Evolutionary conservation across 2,113 vertebrate genomes (phyloP).

Genomic region (Lophochroa leadbeateri): DNA sequence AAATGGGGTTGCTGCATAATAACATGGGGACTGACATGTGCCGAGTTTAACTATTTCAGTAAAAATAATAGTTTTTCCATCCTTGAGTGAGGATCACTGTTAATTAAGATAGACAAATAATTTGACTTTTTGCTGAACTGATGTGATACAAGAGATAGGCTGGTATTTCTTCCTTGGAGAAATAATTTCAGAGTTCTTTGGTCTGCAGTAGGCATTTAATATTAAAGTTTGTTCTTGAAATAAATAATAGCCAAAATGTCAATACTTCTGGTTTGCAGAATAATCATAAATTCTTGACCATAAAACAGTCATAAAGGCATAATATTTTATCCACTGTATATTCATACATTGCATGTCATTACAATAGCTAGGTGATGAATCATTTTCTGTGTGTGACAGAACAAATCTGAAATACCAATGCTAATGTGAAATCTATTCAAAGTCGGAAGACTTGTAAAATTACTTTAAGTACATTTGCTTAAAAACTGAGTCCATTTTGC

Average conservation of each 20-base stretch:
- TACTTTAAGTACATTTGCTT: conserved; percentile 29
- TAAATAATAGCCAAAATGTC: conserved; percentile 75
- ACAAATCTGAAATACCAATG: conserved; percentile 68
- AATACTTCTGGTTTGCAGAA: conserved; percentile 75
- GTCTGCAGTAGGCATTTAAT: conserved; percentile 54
- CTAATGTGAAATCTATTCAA: conserved; percentile 64
- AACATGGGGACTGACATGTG: background rate
- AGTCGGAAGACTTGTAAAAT: conserved; percentile 31
- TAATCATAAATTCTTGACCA: conserved; percentile 73
- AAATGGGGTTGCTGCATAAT: background rate
- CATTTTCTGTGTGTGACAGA: conserved; percentile 67
- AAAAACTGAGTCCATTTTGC: background rate
- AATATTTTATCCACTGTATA: conserved; percentile 73
- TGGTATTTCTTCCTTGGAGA: conserved; percentile 32
- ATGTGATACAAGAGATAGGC: background rate
- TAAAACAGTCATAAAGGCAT: conserved; percentile 75
- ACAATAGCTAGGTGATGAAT: conserved; percentile 67
- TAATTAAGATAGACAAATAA: conserved; percentile 19
- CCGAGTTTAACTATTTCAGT: background rate
- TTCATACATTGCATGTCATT: conserved; percentile 71
- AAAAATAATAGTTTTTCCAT: background rate
- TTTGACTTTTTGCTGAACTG: conserved; percentile 38
- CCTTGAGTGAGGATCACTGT: background rate
- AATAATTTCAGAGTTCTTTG: conserved; percentile 61
- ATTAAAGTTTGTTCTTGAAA: conserved; percentile 75